phyloP scores from a whole-genome alignment of 2,797 vertebrate genomes.

The Notolabrus celidotus region DNA sequence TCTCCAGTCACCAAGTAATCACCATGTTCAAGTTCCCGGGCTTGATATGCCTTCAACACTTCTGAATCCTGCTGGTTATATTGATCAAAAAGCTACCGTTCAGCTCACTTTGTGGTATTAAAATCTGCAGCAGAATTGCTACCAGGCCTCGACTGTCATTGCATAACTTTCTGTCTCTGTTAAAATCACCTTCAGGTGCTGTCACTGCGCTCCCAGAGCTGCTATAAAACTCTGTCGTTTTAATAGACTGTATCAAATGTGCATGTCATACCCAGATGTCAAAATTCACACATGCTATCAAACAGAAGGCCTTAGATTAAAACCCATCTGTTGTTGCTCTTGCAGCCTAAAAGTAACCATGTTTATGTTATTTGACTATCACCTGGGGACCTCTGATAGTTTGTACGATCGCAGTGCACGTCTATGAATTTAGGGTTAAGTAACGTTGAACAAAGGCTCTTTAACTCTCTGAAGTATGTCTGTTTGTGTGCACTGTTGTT shows the following conservation, averaged over 20 bases:
- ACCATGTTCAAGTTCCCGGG: not conserved
- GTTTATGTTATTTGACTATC: too few relatives aligned
- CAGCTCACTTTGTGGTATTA: not conserved
- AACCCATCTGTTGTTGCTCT: not conserved
- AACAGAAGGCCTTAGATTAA: not conserved
- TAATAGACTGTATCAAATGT: constrained; percentile 28
- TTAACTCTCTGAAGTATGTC: constrained; percentile 42
- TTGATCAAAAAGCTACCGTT: not conserved
- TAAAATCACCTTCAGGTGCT: constrained; percentile 34
- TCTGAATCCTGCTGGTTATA: constrained; percentile 1
- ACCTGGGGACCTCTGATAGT: too few relatives aligned
- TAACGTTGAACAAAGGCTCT: constrained; percentile 52
- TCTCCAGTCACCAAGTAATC: too few relatives aligned
- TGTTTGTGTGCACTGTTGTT: constrained; percentile 26
- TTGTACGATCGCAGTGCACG: too few relatives aligned
- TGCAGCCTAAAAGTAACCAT: not conserved
- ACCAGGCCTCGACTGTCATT: constrained; percentile 5
- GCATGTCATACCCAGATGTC: constrained; percentile 33
- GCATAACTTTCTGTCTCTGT: not conserved
- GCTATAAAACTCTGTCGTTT: constrained; percentile 19
- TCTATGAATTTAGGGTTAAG: constrained; percentile 44
- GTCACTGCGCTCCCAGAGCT: constrained; percentile 22
- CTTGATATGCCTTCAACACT: not conserved
- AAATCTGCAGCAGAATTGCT: not conserved
- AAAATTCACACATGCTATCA: constrained; percentile 14